Conservation (phyloP, 2,888 invertebrate genomes). For the Lagria hirta region DNA sequence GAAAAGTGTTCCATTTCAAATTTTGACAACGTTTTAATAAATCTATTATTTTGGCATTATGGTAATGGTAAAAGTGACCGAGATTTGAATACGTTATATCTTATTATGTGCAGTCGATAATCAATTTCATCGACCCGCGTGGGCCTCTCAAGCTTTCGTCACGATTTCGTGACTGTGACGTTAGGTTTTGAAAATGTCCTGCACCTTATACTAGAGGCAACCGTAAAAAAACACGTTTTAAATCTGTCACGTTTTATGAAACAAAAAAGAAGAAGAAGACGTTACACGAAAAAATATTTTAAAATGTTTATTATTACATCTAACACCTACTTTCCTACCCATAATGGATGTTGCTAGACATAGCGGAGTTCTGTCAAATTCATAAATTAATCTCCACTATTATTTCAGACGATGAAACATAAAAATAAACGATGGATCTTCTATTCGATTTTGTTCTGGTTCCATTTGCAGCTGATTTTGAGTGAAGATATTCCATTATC, state of each 20-base stretch:
- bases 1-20: neutral
- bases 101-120: slow-evolving; percentile 23
- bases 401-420: slow-evolving; percentile 46
- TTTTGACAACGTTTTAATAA: slow-evolving; percentile 2
- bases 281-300: neutral
- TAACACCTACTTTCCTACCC: slow-evolving; percentile 28
- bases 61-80: slow-evolving; percentile 21
- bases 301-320: slow-evolving; percentile 17
- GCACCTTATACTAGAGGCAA: slow-evolving; percentile 5
- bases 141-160: slow-evolving; percentile 26
- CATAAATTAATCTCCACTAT: slow-evolving; percentile 17
- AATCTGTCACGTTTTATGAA: slow-evolving; percentile 4
- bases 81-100: slow-evolving; percentile 23
- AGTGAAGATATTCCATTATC: slow-evolving; percentile 32
- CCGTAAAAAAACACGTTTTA: slow-evolving; percentile 2
- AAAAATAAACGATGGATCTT: slow-evolving; percentile 45
- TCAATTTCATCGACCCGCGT: slow-evolving; percentile 24
- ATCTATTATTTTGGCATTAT: neutral
- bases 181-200: slow-evolving; percentile 22
- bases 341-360: slow-evolving; percentile 14
- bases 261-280: neutral
- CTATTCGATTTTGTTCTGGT: slow-evolving; percentile 39
- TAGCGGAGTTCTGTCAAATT: no score
- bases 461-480: slow-evolving; percentile 32
- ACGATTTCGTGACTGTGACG: slow-evolving; percentile 30